phyloP scores from a whole-genome alignment of 1,140 invertebrate species.

The Sitodiplosis mosellana region DNA sequence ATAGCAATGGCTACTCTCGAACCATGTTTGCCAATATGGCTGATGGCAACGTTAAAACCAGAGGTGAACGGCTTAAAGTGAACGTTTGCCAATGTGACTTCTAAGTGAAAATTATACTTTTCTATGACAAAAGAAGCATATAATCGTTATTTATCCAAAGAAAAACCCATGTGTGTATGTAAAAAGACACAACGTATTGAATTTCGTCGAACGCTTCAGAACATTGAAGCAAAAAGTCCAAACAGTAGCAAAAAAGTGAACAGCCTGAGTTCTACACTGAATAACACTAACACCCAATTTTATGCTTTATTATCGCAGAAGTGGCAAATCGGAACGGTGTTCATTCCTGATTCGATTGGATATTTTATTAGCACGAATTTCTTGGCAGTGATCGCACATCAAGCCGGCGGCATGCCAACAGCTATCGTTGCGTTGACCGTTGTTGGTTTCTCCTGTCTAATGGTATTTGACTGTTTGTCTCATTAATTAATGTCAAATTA shows the following conservation, averaged over 20 bases:
- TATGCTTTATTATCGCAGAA: too few species aligned
- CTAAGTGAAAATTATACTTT: too few species aligned
- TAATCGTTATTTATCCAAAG: too few species aligned
- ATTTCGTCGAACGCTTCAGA: too few species aligned
- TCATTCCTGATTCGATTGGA: constrained; percentile 65
- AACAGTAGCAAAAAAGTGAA: neutral
- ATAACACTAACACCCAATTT: too few species aligned
- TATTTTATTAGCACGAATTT: constrained; percentile 66
- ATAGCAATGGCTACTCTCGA: constrained; percentile 63
- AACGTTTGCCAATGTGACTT: too few species aligned
- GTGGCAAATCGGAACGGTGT: constrained; percentile 63
- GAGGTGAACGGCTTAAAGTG: constrained; percentile 28
- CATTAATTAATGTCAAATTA: too few species aligned
- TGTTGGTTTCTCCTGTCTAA: constrained; percentile 39
- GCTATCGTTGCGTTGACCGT: constrained; percentile 40
- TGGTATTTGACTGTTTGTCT: constrained; percentile 28
- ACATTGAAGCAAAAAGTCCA: too few species aligned
- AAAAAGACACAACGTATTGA: too few species aligned
- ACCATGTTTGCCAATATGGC: constrained; percentile 65
- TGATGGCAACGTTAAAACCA: constrained; percentile 50
- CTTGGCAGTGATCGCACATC: constrained; percentile 43
- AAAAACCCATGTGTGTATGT: too few species aligned
- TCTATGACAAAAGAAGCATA: too few species aligned
- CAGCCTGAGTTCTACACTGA: too few species aligned
- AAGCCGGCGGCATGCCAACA: constrained; percentile 39